phyloP scores from a whole-genome alignment of 1,140 invertebrate species.

The Microplitis demolitor region DNA sequence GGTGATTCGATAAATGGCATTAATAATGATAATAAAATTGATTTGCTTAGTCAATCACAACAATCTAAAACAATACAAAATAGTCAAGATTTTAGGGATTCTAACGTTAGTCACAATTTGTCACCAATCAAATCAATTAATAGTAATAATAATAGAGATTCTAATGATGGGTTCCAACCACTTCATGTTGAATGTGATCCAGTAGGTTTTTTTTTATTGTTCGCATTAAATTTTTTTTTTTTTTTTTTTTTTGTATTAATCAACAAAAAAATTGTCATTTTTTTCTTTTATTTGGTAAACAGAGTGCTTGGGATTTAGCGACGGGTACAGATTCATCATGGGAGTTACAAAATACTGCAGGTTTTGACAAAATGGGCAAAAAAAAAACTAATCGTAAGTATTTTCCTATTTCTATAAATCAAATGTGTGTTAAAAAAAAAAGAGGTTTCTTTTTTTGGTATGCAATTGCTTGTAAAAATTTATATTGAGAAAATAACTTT shows the following conservation, averaged over 20 bases:
- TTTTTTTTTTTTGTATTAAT: neutral
- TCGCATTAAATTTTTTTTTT: neutral
- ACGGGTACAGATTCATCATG: constrained; percentile 52
- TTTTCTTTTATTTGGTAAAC: constrained; percentile 32
- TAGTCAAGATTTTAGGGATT: neutral
- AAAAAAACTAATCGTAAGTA: constrained; percentile 54
- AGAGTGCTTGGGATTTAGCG: constrained; percentile 70
- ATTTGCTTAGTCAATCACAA: neutral
- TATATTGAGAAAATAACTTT: no score
- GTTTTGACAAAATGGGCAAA: constrained; percentile 65
- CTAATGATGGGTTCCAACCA: constrained; percentile 43
- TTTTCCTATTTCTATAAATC: neutral
- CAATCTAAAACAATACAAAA: neutral
- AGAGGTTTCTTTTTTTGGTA: no score
- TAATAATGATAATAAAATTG: constrained; percentile 1
- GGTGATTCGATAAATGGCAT: constrained; percentile 32
- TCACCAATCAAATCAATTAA: neutral
- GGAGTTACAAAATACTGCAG: constrained; percentile 63
- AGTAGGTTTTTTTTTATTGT: constrained; percentile 60
- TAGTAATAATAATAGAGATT: neutral
- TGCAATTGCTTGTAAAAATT: no score
- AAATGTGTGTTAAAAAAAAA: no score
- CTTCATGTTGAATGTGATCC: constrained; percentile 70
- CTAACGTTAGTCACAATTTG: neutral
- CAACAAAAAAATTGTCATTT: neutral